Evolutionary conservation across 2,113 vertebrate species (phyloP).

Genomic region (Gymnarchus niloticus): DNA sequence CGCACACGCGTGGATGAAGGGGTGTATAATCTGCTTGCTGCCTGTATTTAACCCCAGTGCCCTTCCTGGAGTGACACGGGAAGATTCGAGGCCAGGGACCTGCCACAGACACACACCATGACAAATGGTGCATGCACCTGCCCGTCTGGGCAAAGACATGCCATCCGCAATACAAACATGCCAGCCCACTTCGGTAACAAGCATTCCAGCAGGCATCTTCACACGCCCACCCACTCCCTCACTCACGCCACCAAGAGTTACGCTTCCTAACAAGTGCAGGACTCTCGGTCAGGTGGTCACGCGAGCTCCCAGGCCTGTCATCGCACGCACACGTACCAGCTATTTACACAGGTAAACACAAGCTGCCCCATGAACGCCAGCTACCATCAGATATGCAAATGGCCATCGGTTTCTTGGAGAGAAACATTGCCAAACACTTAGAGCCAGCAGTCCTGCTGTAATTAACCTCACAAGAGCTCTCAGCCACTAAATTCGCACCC

Average conservation of each 20-base stretch:
- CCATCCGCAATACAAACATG: slow-evolving; percentile 6
- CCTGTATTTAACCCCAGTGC: slow-evolving; percentile 4
- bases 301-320: too few relatives aligned
- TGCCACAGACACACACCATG: slow-evolving; percentile 30
- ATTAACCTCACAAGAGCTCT: slow-evolving; percentile 26
- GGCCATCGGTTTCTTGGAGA: not conserved
- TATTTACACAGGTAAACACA: not conserved
- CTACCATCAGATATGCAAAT: slow-evolving; percentile 7
- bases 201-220: not conserved
- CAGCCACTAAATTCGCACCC: slow-evolving; percentile 10
- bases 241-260: not conserved
- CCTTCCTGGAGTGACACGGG: not conserved
- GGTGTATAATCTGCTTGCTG: not conserved
- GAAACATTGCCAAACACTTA: slow-evolving; percentile 16
- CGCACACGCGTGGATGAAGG: not conserved
- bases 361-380: not conserved
- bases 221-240: not conserved
- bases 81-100: slow-evolving; percentile 19
- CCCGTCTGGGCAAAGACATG: slow-evolving; percentile 3
- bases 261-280: not conserved
- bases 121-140: slow-evolving; percentile 28
- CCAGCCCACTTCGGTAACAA: not conserved
- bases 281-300: not conserved
- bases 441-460: not conserved
- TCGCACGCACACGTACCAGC: not conserved